A percentile compares a stretch with the other conserved stretches of the same genome.
These are phyloP conservation scores for Capromys pilorides DNA, from an alignment of 2,797 vertebrate species.

Conservation along the genomic window DNA sequence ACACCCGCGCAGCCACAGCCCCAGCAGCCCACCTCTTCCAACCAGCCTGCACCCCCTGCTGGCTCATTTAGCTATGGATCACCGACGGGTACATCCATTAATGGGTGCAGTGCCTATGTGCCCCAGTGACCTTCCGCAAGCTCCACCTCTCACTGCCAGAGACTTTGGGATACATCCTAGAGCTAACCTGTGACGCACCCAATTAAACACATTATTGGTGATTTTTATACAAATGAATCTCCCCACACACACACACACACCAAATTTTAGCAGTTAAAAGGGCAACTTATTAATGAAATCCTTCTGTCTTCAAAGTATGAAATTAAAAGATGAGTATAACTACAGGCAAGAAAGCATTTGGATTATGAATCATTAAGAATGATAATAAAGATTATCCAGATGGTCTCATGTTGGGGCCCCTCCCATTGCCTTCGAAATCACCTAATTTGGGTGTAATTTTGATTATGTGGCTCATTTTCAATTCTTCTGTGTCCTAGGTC, in stretches of 20 bases:
- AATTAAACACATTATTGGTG: not conserved
- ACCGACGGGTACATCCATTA: not conserved
- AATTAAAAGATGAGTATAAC: constrained; percentile 70
- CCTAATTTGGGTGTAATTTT: constrained; percentile 24
- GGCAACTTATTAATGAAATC: constrained; percentile 62
- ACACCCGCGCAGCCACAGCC: not conserved
- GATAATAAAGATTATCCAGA: constrained; percentile 65
- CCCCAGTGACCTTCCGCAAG: not conserved
- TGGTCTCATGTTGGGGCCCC: constrained; percentile 32
- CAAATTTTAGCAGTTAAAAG: constrained; percentile 62
- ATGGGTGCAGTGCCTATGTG: not conserved
- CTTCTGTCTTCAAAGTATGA: constrained; percentile 62
- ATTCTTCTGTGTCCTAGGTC: constrained; percentile 40
- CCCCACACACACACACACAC: too few species aligned
- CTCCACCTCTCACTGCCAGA: not conserved
- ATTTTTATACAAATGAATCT: constrained; percentile 44
- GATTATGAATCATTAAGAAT: constrained; percentile 63
- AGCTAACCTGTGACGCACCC: not conserved
- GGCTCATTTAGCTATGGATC: not conserved
- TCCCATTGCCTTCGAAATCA: constrained; percentile 38
- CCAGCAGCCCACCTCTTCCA: not conserved
- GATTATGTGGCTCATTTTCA: constrained; percentile 39
- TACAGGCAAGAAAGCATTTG: constrained; percentile 74
- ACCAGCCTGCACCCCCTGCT: not conserved
- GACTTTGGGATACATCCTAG: not conserved